phyloP scores from a whole-genome alignment of 2,797 vertebrate species.

The Enteromius paludinosus region DNA sequence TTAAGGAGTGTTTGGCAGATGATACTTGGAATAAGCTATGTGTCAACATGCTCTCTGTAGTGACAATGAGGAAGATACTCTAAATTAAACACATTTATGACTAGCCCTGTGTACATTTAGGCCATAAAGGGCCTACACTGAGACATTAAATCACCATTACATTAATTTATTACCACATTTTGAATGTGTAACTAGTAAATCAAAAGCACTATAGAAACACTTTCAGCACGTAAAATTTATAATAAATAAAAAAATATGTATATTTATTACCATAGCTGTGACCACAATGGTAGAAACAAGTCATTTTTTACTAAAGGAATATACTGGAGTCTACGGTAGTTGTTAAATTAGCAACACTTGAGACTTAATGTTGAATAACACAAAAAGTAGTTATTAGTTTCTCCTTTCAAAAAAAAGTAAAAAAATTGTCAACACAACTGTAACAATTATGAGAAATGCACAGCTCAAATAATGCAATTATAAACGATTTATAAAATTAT shows the following conservation, averaged over 20 bases:
- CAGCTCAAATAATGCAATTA: neutral
- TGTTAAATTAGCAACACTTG: neutral
- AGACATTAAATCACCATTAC: conserved; percentile 14
- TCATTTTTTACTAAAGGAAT: neutral
- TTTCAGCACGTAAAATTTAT: neutral
- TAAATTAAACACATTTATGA: conserved; percentile 19
- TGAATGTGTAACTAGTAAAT: neutral
- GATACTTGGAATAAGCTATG: neutral
- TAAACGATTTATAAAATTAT: neutral
- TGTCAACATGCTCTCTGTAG: conserved; percentile 28
- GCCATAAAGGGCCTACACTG: neutral
- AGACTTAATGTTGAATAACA: neutral
- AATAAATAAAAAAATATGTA: neutral
- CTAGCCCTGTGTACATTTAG: conserved; percentile 24
- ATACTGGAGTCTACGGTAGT: neutral
- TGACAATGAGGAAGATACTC: conserved; percentile 43
- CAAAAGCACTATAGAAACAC: conserved; percentile 15
- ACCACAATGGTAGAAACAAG: neutral
- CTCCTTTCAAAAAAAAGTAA: neutral
- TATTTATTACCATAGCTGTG: conserved; percentile 3
- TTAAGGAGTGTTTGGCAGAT: conserved; percentile 40
- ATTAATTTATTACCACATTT: conserved; percentile 19
- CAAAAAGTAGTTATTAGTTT: neutral
- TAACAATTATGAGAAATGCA: neutral
- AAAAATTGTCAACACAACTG: neutral